Conservation (phyloP, 2,888 invertebrate species). For the Archips crataeganus region DNA sequence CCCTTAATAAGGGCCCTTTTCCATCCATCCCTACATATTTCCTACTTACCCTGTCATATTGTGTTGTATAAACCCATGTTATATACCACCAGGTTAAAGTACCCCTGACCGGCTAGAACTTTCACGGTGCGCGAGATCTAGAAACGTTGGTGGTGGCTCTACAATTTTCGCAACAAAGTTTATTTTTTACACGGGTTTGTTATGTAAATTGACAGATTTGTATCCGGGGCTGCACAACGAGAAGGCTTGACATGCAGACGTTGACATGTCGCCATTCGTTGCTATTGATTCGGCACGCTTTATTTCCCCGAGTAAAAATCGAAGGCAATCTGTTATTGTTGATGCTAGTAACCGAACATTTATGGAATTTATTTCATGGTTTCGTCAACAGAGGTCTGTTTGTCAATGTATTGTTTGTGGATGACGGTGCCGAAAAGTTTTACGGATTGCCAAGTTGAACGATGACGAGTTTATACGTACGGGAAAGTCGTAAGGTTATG, state of each 20-base stretch:
- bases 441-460: background rate
- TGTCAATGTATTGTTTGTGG: slow-evolving; percentile 1
- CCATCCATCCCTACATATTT: slow-evolving; percentile 57
- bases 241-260: slow-evolving; percentile 36
- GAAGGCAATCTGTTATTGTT: slow-evolving; percentile 33
- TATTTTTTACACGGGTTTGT: slow-evolving; percentile 39
- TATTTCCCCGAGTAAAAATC: slow-evolving; percentile 18
- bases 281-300: slow-evolving; percentile 36
- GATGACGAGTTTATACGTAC: background rate
- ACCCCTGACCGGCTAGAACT: background rate
- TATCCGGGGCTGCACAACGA: slow-evolving; percentile 30
- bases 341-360: slow-evolving; percentile 5
- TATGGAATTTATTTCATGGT: slow-evolving; percentile 34
- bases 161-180: slow-evolving; percentile 30
- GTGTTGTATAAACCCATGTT: slow-evolving; percentile 45
- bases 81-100: slow-evolving; percentile 27
- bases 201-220: slow-evolving; percentile 46
- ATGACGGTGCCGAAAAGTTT: background rate
- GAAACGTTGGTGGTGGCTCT: slow-evolving; percentile 5
- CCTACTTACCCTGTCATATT: slow-evolving; percentile 56
- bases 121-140: background rate
- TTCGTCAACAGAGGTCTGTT: slow-evolving; percentile 18
- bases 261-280: slow-evolving; percentile 28
- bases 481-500: background rate
- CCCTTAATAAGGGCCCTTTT: slow-evolving; percentile 54